A percentile compares a stretch with the other conserved stretches of the same genome.
phyloP scores from a whole-genome alignment of 1,140 invertebrate genomes.

The Lutraria rhynchaena region DNA sequence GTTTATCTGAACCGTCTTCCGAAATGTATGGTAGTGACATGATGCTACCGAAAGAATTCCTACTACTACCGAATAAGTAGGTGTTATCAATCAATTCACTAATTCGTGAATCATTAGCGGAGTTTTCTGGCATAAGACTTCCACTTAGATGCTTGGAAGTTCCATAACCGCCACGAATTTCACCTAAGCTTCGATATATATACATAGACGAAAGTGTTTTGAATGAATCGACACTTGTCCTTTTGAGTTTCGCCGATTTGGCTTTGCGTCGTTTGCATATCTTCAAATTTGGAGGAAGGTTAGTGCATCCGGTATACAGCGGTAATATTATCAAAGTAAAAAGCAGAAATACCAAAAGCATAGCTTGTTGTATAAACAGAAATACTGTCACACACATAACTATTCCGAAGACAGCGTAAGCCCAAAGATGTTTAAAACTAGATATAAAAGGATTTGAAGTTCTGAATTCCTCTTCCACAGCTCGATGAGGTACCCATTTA shows the following conservation, averaged over 20 bases:
- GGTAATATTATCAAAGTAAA: slow-evolving; percentile 68
- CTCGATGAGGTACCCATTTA: slow-evolving; percentile 77
- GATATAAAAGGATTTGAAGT: slow-evolving; percentile 74
- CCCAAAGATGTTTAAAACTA: slow-evolving; percentile 76
- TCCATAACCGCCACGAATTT: neutral
- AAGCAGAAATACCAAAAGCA: slow-evolving; percentile 67
- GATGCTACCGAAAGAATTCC: no score
- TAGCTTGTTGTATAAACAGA: slow-evolving; percentile 60
- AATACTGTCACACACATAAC: slow-evolving; percentile 61
- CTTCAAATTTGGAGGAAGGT: slow-evolving; percentile 57
- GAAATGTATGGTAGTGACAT: no score
- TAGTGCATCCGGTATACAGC: slow-evolving; percentile 72
- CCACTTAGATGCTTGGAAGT: neutral
- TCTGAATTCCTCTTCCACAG: slow-evolving; percentile 76
- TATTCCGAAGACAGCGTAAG: slow-evolving; percentile 68
- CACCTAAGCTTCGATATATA: neutral
- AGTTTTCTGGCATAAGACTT: neutral
- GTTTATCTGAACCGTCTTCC: no score
- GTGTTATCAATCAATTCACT: slow-evolving; percentile 9
- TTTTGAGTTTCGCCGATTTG: neutral
- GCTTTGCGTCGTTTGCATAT: slow-evolving; percentile 22
- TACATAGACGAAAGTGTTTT: neutral
- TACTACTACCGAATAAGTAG: slow-evolving; percentile 3
- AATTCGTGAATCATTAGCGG: neutral
- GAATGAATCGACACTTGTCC: neutral